Conservation (phyloP, 2,797 vertebrate genomes). For the Dicrostonyx torquatus region DNA sequence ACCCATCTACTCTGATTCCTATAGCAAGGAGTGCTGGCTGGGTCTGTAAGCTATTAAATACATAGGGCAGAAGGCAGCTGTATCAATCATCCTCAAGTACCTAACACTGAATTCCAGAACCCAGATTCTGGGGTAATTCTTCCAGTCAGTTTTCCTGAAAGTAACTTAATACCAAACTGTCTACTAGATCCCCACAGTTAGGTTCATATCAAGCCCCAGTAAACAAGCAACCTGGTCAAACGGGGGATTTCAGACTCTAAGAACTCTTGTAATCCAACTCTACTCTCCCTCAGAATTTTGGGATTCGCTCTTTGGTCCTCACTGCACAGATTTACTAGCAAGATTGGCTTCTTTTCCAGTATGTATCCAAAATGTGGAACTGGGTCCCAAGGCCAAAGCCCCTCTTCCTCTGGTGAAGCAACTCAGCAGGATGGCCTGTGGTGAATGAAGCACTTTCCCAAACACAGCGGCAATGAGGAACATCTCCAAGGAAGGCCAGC, state of each 20-base stretch:
- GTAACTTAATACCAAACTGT: conserved; percentile 79
- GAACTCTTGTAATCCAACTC: conserved; percentile 74
- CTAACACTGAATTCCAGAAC: conserved; percentile 74
- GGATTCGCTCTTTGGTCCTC: conserved; percentile 79
- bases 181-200: conserved; percentile 74
- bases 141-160: conserved; percentile 73
- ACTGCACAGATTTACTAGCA: conserved; percentile 83
- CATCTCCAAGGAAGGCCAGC: conserved; percentile 83
- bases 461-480: conserved; percentile 81
- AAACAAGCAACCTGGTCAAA: conserved; percentile 70
- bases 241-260: conserved; percentile 77
- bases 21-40: conserved; percentile 67
- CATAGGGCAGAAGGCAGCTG: conserved; percentile 74
- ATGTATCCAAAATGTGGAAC: conserved; percentile 85
- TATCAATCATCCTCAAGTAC: conserved; percentile 69
- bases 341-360: conserved; percentile 84
- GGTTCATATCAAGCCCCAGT: conserved; percentile 68
- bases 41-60: conserved; percentile 70
- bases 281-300: conserved; percentile 75
- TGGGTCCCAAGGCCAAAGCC: conserved; percentile 83
- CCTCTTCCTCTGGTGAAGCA: conserved; percentile 83
- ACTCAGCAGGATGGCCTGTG: conserved; percentile 82
- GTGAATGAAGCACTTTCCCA: conserved; percentile 81
- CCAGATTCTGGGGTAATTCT: conserved; percentile 78
- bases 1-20: conserved; percentile 47